These are phyloP conservation scores for Torymus tubicola DNA, from an alignment of 2,888 invertebrate genomes.

Conservation along the genomic window DNA sequence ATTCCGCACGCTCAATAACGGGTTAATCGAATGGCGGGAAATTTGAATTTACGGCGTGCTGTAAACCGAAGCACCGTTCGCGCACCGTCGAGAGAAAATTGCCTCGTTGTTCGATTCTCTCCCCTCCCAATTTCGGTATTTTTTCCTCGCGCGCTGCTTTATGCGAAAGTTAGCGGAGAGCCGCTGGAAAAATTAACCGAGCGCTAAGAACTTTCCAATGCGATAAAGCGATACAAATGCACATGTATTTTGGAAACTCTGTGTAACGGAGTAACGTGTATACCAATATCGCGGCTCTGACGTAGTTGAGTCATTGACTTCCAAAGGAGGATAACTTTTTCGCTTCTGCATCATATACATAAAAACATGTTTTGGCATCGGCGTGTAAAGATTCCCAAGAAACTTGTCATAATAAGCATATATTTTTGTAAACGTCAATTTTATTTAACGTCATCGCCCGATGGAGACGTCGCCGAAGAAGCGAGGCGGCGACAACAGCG, in stretches of 20 bases:
- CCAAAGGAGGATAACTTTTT: too few relatives aligned
- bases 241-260: not conserved
- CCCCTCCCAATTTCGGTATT: not conserved
- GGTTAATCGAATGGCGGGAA: constrained; percentile 50
- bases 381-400: too few relatives aligned
- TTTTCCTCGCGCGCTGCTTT: constrained; percentile 1
- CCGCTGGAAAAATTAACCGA: constrained; percentile 6
- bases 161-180: constrained; percentile 17
- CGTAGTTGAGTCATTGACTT: too few relatives aligned
- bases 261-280: too few relatives aligned
- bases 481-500: too few relatives aligned
- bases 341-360: too few relatives aligned
- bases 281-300: too few relatives aligned
- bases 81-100: constrained; percentile 23
- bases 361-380: too few relatives aligned
- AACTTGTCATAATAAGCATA: too few relatives aligned
- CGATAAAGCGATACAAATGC: constrained; percentile 14
- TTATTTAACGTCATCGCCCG: too few relatives aligned
- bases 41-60: constrained; percentile 51
- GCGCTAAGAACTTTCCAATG: constrained; percentile 44
- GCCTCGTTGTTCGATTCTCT: constrained; percentile 35
- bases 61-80: constrained; percentile 48
- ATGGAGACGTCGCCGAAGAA: too few relatives aligned
- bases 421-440: too few relatives aligned
- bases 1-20: constrained; percentile 47